Evolutionary conservation across 2,888 invertebrate genomes (phyloP), one percentile per base, ranked within the genome.

Genomic region (Temnothorax rugatulus): DNA sequence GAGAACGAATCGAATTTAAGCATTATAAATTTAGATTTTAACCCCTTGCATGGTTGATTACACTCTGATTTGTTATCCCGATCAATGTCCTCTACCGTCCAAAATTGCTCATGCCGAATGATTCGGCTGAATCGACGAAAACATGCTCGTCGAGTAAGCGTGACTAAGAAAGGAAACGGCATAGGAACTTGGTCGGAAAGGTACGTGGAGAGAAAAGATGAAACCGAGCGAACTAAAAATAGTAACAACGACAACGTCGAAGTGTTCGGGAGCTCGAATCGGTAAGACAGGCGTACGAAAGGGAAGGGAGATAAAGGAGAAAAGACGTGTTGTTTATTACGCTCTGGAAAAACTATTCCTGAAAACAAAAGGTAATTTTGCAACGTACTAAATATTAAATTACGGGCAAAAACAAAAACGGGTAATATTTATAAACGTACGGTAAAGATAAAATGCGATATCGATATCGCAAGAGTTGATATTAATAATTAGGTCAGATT

Each of bases 221-320:
- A 84, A 59, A 74, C 61, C 41, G 50, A 34, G 41, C 68, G 84
- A 66, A 66, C 82, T 83, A 84, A 87, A 74, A 86, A 87, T 84
- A 86, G 86, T 75, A 63, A 63, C 77, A 54, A 63, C 59, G 81
- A n/a, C 69, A 66, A 64, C 81, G 59, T 85, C 64, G 52, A 79
- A 57, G 71, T 68, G 29, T 68, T 76, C 68, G 66, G 50, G 59
- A 34, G n/a, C 38, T 75, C 44, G 47, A 81, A 82, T 75, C 64
- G 57, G 57, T 71, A 73, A 81, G 71, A 85, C 64, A 79, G 64
- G 64, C 50, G 73, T 13, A 34, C 61, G 77, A 75, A 69, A 81
- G 85, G 18, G 64, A 68, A 84, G 77, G 85, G 82, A 59, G 69
- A 77, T 15, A 59, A 75, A 77, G 54, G 47, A 82, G 18, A 59